Percentiles rank a stretch among this genome's conserved stretches.
phyloP scores from a whole-genome alignment of 2,113 vertebrate genomes.

The Pleuronectes platessa region DNA sequence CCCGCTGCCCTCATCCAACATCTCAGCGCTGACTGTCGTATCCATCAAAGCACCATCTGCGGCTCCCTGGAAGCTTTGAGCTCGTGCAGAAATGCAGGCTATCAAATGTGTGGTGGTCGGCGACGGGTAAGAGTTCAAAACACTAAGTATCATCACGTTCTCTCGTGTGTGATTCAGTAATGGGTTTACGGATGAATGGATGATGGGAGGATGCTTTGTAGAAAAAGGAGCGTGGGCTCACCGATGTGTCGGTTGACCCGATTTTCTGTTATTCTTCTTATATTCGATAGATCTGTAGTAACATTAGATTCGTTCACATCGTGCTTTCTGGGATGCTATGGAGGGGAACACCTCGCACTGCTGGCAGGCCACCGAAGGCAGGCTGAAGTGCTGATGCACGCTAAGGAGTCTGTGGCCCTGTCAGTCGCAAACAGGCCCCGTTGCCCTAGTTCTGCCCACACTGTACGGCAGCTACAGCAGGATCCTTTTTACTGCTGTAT shows the following conservation, averaged over 20 bases:
- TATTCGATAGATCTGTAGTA: neutral
- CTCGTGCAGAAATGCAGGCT: slow-evolving; percentile 81
- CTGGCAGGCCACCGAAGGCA: slow-evolving; percentile 68
- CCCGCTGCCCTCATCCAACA: slow-evolving; percentile 69
- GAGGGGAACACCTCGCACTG: slow-evolving; percentile 46
- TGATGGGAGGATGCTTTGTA: slow-evolving; percentile 77
- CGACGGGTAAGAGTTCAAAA: slow-evolving; percentile 81
- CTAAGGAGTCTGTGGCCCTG: slow-evolving; percentile 69
- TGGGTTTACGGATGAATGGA: slow-evolving; percentile 56
- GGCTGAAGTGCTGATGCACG: slow-evolving; percentile 76
- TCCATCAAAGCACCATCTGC: slow-evolving; percentile 32
- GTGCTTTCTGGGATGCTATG: neutral
- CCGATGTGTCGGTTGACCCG: slow-evolving; percentile 17
- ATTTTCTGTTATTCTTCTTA: neutral
- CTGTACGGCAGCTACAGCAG: neutral
- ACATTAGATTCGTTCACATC: neutral
- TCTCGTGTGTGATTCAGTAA: slow-evolving; percentile 37
- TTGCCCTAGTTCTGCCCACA: slow-evolving; percentile 37
- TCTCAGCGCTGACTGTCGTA: slow-evolving; percentile 49
- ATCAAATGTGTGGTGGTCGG: slow-evolving; percentile 88
- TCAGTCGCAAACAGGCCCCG: slow-evolving; percentile 63
- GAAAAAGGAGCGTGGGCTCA: slow-evolving; percentile 58
- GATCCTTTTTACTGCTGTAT: neutral
- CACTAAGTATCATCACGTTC: neutral
- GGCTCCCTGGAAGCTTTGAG: slow-evolving; percentile 48